Base-by-base conservation (phyloP, 2,797 vertebrate genomes). In the Cercopithecus diana region DNA sequence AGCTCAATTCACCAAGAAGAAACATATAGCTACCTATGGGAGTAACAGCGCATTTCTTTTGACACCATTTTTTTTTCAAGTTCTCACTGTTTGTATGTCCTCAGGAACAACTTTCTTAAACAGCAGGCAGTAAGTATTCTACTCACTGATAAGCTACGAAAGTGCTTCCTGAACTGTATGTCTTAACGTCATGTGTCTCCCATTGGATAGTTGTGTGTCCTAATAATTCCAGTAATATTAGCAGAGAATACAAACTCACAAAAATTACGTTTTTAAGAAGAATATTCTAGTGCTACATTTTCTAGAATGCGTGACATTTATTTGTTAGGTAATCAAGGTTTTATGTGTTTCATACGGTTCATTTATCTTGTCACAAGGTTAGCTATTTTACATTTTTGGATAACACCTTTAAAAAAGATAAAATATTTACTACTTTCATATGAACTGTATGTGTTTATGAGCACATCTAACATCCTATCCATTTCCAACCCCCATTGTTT, bases 71-170 rank as follows among this genome's bases (percentile, higher is more conserved):
- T 95, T 95, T 95, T 58, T 72, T 85, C 15, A 89, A 94, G 55
- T 12, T 96, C 20, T 95, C 50, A 84, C 92, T 26, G 41, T 88
- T 97, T 93, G 72, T 70, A 41, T 41, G 36, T 67, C 58, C 67
- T 28, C 26, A 76, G 50, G 70, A 93, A 24, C 43, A 95, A 84
- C 81, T 86, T 93, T 92, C 88, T 86, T 90, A 72, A 96, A 75
- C 64, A 96, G 36, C 67, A 95, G 33, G 73, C 36, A 61, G 33
- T 45, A 81, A 79, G n/a, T 93, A 67, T 96, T 72, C 94, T n/a
- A 50, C 11, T 93, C 22, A 81, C 73, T 92, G 67, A 48, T 81
- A 88, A 95, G 85, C 86, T 80, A 79, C 33, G 50, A 55, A 94
- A 55, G 22, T 95, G 41, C 50, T 94, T 87, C 26, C 28, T 88